phyloP scores from a whole-genome alignment of 2,888 invertebrate species.

The Lasius platythorax region DNA sequence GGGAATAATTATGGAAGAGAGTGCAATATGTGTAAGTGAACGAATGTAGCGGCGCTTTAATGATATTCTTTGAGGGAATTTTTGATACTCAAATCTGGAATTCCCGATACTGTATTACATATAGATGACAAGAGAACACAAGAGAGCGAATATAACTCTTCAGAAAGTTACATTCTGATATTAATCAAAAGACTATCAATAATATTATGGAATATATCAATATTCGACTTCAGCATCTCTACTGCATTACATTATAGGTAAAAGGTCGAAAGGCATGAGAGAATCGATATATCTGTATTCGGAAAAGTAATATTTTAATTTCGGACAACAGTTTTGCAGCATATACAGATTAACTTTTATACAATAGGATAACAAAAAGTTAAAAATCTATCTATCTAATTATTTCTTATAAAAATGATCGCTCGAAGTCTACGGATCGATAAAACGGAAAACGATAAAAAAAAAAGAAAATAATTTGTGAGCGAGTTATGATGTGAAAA shows the following conservation, averaged over 20 bases:
- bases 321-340: background rate
- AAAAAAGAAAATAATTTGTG: too few relatives aligned
- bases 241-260: background rate
- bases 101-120: background rate
- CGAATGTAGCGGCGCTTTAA: background rate
- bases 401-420: too few relatives aligned
- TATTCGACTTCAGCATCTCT: background rate
- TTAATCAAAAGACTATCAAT: background rate
- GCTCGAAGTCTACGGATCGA: too few relatives aligned
- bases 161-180: background rate
- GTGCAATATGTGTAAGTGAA: background rate
- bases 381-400: background rate
- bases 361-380: background rate
- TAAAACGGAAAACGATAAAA: too few relatives aligned
- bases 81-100: background rate
- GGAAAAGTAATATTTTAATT: background rate
- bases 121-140: background rate
- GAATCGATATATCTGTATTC: background rate
- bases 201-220: background rate
- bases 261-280: background rate
- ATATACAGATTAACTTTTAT: background rate
- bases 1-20: background rate
- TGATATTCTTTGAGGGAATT: background rate
- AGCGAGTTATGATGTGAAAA: too few relatives aligned
- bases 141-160: background rate